These are phyloP conservation scores for Hoplias malabaricus DNA, from an alignment of 2,113 vertebrate genomes.

Conservation along the genomic window DNA sequence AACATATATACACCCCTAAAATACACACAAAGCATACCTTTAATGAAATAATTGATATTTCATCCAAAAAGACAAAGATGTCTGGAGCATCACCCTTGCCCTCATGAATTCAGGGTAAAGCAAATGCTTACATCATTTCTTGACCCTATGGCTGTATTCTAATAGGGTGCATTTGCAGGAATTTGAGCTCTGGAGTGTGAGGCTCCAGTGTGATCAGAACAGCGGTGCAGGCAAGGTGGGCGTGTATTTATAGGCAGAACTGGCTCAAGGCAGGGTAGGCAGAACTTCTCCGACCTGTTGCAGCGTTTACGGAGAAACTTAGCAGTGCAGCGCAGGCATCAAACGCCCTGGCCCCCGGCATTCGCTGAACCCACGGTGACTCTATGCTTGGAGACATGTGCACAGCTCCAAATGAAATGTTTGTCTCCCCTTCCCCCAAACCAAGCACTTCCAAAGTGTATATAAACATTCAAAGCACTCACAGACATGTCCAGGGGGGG, in stretches of 20 bases:
- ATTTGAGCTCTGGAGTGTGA: slow-evolving; percentile 16
- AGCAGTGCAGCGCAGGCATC: slow-evolving; percentile 10
- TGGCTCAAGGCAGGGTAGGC: slow-evolving; percentile 8
- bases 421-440: slow-evolving; percentile 28
- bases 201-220: not conserved
- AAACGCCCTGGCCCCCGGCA: slow-evolving; percentile 33
- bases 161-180: not conserved
- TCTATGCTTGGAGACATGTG: slow-evolving; percentile 7
- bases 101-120: not conserved
- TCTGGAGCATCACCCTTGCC: not conserved
- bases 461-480: slow-evolving; percentile 34
- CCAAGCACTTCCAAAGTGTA: slow-evolving; percentile 13
- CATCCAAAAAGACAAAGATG: slow-evolving; percentile 1
- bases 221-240: slow-evolving; percentile 17
- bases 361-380: slow-evolving; percentile 26
- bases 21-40: too few relatives aligned
- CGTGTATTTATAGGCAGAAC: slow-evolving; percentile 28
- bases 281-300: slow-evolving; percentile 32
- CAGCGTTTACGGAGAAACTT: slow-evolving; percentile 17
- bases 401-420: slow-evolving; percentile 34
- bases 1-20: too few relatives aligned
- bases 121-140: slow-evolving; percentile 3
- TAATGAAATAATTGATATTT: slow-evolving; percentile 26
- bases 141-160: not conserved
- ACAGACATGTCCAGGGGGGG: not conserved